These are phyloP conservation scores for Lucinisca nassula DNA, from an alignment of 2,888 invertebrate species.

Conservation along the genomic window DNA sequence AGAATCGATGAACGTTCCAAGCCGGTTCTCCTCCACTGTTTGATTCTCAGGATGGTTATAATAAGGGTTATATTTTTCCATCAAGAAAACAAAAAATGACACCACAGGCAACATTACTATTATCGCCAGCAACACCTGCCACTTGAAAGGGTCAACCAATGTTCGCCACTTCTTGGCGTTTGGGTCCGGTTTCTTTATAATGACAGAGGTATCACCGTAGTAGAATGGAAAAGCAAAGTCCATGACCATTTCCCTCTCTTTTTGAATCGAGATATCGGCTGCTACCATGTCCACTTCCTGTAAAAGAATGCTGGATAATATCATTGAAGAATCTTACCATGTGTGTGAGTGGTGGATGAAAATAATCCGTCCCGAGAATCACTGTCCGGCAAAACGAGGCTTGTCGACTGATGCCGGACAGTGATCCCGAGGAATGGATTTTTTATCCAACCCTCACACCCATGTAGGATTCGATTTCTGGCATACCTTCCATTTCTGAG, in stretches of 20 bases:
- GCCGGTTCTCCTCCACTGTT: conserved; percentile 5
- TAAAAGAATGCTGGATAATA: too few relatives aligned
- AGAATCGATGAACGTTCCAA: conserved; percentile 68
- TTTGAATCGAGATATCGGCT: conserved; percentile 95
- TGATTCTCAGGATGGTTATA: conserved; percentile 52
- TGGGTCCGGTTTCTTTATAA: conserved; percentile 75
- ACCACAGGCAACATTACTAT: conserved; percentile 62
- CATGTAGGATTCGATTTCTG: too few relatives aligned
- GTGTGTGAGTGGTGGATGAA: too few relatives aligned
- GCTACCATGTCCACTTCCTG: conserved; percentile 95
- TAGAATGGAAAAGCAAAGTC: conserved; percentile 95
- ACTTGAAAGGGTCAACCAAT: conserved; percentile 70
- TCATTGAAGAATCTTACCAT: too few relatives aligned
- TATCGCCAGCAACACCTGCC: conserved; percentile 63
- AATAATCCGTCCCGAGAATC: too few relatives aligned
- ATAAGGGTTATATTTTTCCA: conserved; percentile 76
- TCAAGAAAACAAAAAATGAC: conserved; percentile 69
- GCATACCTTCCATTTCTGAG: too few relatives aligned
- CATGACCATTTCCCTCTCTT: conserved; percentile 95
- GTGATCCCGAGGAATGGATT: too few relatives aligned
- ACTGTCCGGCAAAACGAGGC: too few relatives aligned
- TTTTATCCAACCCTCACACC: too few relatives aligned
- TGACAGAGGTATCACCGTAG: conserved; percentile 72
- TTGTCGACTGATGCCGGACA: too few relatives aligned
- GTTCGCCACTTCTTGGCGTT: conserved; percentile 70